A percentile compares a stretch with the other conserved stretches of the same genome.
phyloP scores from a whole-genome alignment of 2,797 vertebrate genomes.

The Clarias pachynema region DNA sequence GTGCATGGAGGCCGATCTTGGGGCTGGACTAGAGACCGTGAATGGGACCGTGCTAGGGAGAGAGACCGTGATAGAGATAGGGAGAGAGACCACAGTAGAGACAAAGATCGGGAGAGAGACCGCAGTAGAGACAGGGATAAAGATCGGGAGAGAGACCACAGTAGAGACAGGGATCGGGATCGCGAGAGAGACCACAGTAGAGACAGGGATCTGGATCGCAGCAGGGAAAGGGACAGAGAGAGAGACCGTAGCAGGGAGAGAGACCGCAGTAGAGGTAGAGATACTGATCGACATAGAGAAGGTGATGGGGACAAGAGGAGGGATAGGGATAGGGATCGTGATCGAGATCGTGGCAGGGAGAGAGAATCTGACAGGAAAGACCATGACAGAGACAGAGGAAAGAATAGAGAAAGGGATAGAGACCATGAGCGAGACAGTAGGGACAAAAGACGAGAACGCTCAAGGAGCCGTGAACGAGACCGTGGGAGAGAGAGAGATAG shows the following conservation, averaged over 20 bases:
- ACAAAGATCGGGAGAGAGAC: conserved; percentile 48
- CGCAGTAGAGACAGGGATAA: conserved; percentile 50
- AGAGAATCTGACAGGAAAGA: conserved; percentile 69
- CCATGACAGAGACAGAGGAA: conserved; percentile 68
- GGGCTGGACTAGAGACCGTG: conserved; percentile 84
- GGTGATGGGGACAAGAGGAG: conserved; percentile 60
- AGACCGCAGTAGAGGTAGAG: conserved; percentile 62
- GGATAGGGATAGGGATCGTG: conserved; percentile 73
- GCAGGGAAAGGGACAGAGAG: conserved; percentile 62
- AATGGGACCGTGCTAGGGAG: conserved; percentile 70
- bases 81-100: conserved; percentile 51
- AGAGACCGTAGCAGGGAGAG: conserved; percentile 57
- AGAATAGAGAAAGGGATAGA: conserved; percentile 60
- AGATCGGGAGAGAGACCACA: conserved; percentile 47
- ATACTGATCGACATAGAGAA: conserved; percentile 55
- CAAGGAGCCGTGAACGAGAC: conserved; percentile 63
- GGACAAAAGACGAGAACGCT: conserved; percentile 59
- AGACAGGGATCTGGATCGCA: conserved; percentile 59
- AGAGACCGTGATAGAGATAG: conserved; percentile 49
- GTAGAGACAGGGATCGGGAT: conserved; percentile 34
- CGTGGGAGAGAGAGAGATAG: conserved; percentile 64
- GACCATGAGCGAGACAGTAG: conserved; percentile 68
- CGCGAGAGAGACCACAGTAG: conserved; percentile 46
- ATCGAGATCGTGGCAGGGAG: conserved; percentile 66
- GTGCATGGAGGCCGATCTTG: conserved; percentile 74